Evolutionary conservation across 2,113 vertebrate genomes (phyloP), one percentile per base, ranked within the genome.

Genomic region (Isurus oxyrinchus): DNA sequence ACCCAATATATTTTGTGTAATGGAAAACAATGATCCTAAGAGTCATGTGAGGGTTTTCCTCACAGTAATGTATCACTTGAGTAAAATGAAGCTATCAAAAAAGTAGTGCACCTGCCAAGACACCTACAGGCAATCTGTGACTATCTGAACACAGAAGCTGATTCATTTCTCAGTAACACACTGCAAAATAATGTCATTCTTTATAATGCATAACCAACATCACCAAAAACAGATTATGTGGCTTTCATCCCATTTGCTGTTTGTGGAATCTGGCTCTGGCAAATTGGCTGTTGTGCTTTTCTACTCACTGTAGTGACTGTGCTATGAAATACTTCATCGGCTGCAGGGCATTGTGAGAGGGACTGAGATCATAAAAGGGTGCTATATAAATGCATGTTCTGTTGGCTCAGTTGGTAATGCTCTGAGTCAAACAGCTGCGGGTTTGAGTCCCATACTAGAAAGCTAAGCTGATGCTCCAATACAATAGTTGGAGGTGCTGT

Each of bases 21-120:
- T 94, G 90, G 90, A 94, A 94, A 94, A 94, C 61, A 61, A 94
- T 63, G 90, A 94, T 94, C 16, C 90, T 10, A 63, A n/a, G 6
- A 63, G 57, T 63, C 35, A 61, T 93, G 35, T 23, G 90, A 94
- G 59, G 59, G 90, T 40, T 94, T 84, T 94, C 90, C 59, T 94
- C 90, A 63, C 59, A 40, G 59, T 40, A 63, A 94, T 84, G 40
- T 84, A 84, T 84, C 81, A 84, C 40, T 84, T 40, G 19, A 84
- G 40, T 5, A 84, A 44, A 44, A 84, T 84, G 40, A 84, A 84
- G 81, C 81, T 84, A 84, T 84, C 81, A 84, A 84, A 49, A 84
- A 84, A 44, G 19, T 16, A 84, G 19, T 44, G 16, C 81, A 84
- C 81, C 81, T 84, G 81, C 81, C 81, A 84, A 84, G 81, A 23